A percentile compares a stretch with the other conserved stretches of the same genome.
Evolutionary conservation across 2,113 vertebrate genomes (phyloP).

Genomic region (Cryptomyrus ogoouensis): DNA sequence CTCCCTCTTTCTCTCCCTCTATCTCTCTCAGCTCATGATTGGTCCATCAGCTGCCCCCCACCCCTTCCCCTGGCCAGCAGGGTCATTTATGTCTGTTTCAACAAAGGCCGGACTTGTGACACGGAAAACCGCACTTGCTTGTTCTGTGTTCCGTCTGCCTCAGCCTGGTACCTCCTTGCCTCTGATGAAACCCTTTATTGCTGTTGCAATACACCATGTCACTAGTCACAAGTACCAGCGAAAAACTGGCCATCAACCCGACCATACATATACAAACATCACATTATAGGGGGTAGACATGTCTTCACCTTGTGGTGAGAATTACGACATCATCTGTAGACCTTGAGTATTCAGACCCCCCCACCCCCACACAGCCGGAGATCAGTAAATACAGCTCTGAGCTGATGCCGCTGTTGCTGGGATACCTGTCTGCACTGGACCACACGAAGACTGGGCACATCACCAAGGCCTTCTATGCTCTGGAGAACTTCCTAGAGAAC

Average conservation of each 20-base stretch:
- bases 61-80: neutral
- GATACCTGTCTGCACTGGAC: conserved; percentile 70
- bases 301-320: neutral
- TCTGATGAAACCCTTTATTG: too few relatives aligned
- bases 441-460: conserved; percentile 64
- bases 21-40: neutral
- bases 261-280: too few relatives aligned
- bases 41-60: neutral
- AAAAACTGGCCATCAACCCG: too few relatives aligned
- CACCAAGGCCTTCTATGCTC: conserved; percentile 79
- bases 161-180: neutral
- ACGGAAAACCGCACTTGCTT: neutral
- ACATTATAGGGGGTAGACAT: too few relatives aligned
- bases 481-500: conserved; percentile 86
- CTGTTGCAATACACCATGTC: too few relatives aligned
- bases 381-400: conserved; percentile 71
- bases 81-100: neutral
- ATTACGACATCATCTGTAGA: neutral
- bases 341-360: neutral
- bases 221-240: too few relatives aligned
- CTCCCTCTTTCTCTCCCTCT: neutral
- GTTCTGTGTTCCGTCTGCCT: neutral
- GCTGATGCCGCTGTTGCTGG: conserved; percentile 76
- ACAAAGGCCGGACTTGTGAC: neutral
- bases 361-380: conserved; percentile 60